Percentiles rank a stretch among this genome's conserved stretches.
Evolutionary conservation across 1,140 invertebrate genomes (phyloP).

Genomic region (Drosophila bifasciata): DNA sequence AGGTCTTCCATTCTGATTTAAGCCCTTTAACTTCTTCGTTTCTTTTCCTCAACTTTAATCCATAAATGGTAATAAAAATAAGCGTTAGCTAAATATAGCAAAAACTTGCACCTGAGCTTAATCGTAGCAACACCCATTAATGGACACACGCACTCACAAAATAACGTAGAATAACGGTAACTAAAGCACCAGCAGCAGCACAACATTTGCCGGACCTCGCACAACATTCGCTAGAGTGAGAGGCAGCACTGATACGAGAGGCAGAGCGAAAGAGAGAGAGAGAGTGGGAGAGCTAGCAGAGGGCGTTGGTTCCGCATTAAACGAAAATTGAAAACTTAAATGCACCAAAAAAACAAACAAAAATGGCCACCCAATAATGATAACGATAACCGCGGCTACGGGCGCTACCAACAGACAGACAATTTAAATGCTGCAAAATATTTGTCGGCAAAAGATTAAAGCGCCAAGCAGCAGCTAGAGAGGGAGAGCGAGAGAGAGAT

Average conservation of each 20-base stretch:
- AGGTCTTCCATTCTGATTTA: no score
- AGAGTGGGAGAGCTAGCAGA: conserved; percentile 3
- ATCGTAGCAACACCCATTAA: background rate
- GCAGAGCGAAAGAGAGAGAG: background rate
- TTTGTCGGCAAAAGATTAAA: conserved; percentile 73
- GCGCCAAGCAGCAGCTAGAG: conserved; percentile 17
- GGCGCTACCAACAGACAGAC: conserved; percentile 20
- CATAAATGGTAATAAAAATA: conserved; percentile 21
- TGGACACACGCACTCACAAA: background rate
- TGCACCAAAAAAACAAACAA: conserved; percentile 41
- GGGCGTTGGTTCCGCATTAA: conserved; percentile 47
- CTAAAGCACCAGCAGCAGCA: conserved; percentile 13
- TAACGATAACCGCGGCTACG: conserved; percentile 24
- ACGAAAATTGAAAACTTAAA: conserved; percentile 63
- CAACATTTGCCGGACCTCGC: conserved; percentile 51
- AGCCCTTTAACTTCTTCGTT: conserved; percentile 18
- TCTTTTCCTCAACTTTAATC: conserved; percentile 28
- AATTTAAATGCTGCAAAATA: conserved; percentile 73
- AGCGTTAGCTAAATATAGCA: background rate
- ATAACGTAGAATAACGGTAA: background rate
- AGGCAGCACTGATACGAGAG: background rate
- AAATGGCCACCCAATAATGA: conserved; percentile 5
- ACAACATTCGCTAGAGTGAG: conserved; percentile 39
- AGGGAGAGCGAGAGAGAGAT: background rate
- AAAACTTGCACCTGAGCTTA: conserved; percentile 17